phyloP scores from a whole-genome alignment of 1,140 invertebrate genomes.

The Vollenhovia emeryi region DNA sequence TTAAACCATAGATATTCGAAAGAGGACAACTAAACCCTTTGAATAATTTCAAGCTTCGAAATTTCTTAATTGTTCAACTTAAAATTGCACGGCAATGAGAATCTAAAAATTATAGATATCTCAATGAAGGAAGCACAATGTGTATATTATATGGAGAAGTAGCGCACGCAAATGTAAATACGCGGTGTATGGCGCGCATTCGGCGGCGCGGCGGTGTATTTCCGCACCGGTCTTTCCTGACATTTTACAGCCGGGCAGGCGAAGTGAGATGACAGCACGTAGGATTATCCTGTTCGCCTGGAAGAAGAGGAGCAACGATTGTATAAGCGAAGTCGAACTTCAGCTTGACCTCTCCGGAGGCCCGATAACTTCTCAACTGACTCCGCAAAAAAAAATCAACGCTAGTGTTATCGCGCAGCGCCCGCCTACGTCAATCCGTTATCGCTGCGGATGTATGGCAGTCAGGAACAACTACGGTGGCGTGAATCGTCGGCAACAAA shows the following conservation, averaged over 20 bases:
- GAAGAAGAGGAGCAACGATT: slow-evolving; percentile 37
- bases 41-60: background rate
- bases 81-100: background rate
- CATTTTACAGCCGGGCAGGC: background rate
- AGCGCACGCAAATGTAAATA: background rate
- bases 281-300: background rate
- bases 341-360: slow-evolving; percentile 57
- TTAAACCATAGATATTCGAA: background rate
- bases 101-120: background rate
- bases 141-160: background rate
- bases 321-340: slow-evolving; percentile 1
- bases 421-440: slow-evolving; percentile 64
- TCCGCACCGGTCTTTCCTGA: slow-evolving; percentile 8
- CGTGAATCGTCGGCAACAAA: slow-evolving; percentile 35
- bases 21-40: too few species aligned
- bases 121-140: background rate
- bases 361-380: slow-evolving; percentile 69
- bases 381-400: slow-evolving; percentile 57
- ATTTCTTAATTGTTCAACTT: background rate
- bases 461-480: slow-evolving; percentile 9
- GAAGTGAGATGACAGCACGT: slow-evolving; percentile 19
- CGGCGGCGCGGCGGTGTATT: background rate
- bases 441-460: slow-evolving; percentile 34
- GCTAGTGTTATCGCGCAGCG: slow-evolving; percentile 58
- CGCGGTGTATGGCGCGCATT: too few species aligned